Evolutionary conservation across 2,888 invertebrate genomes (phyloP), one percentile per base, ranked within the genome.

Genomic region (Ptychoptera contaminata): DNA sequence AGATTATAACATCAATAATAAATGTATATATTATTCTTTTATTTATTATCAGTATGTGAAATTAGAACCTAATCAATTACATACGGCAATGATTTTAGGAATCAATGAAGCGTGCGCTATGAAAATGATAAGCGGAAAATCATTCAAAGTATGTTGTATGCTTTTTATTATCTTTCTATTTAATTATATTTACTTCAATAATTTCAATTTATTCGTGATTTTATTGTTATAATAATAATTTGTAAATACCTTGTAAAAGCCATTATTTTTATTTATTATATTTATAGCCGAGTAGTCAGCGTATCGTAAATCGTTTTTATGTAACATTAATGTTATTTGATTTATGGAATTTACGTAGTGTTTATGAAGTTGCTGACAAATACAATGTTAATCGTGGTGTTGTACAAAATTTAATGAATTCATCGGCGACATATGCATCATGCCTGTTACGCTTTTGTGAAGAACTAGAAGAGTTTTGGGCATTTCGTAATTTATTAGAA

Each of bases 281-380:
- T n/a, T 32, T 65, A 15, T 56, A 81, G 79, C 69, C 66, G 53
- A 67, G 79, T 8, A 63, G 77, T 1, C 70, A 73, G 53, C 61
- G 59, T 36, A 71, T 82, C n/a, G 55, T 88, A 46, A 72, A 78
- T 53, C 74, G 92, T 42, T 84, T 94, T 64, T 94, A 87, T 61
- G 66, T 87, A 47, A 85, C 92, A 8, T 62, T 96, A 49, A 84
- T 94, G 68, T 65, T 96, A 48, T 74, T 81, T 54, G 85, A 90
- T 52, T 64, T 88, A 16, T 80, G 84, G 74, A 74, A 76, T 48
- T 75, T 80, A 48, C 60, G 71, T 53, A 72, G 80, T 0, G 62
- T 85, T 23, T 73, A 79, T 53, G 61, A 56, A 16, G 78, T 88
- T 0, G 79, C 91, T 0, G 71, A 74, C 35, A 82, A 79, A 65